Evolutionary conservation across 2,888 invertebrate species (phyloP), one percentile per base, ranked within the genome.

Genomic region (Papilio demoleus): DNA sequence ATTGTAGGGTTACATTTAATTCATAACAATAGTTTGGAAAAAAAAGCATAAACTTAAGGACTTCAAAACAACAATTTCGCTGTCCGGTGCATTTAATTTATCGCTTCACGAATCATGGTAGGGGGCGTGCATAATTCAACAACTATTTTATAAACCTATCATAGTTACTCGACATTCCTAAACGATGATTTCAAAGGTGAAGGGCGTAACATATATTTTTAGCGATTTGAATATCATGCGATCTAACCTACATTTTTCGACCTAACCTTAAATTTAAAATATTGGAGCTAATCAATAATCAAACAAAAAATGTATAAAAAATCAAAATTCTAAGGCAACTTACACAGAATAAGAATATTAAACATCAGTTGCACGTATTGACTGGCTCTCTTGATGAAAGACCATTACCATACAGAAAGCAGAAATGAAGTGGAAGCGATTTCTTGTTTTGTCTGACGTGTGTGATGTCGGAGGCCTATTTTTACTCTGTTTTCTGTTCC

Each of bases 51-150:
- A 71, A 74, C 72, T 77, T 82, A 81, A 82, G 84, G 86, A 85
- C 86, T 87, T 88, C 88, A 88, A 88, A 89, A 88, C 90, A 88
- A 89, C 88, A 92, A 92, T 92, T 91, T 92, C 83, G 89, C 86
- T 88, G 92, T 92, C 92, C 87, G 87, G 83, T 86, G 82, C 82
- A 87, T 85, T 85, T 81, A 87, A 92, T 92, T 92, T 92, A 92
- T 91, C 84, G 86, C 83, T 75, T 74, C 81, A 86, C 83, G 90
- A 86, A 87, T 90, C 88, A 87, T 90, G 87, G 87, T 79, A 86
- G 87, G 90, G n/a, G 91, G 91, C 92, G 91, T 91, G 86, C 89
- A 89, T 90, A 88, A 88, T 88, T 81, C 79, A 83, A 82, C 80
- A 85, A 85, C 88, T 88, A 90, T 91, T 90, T 88, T 86, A 88